These are phyloP conservation scores for Callorhinus ursinus DNA, from an alignment of 2,113 vertebrate species.

Conservation along the genomic window DNA sequence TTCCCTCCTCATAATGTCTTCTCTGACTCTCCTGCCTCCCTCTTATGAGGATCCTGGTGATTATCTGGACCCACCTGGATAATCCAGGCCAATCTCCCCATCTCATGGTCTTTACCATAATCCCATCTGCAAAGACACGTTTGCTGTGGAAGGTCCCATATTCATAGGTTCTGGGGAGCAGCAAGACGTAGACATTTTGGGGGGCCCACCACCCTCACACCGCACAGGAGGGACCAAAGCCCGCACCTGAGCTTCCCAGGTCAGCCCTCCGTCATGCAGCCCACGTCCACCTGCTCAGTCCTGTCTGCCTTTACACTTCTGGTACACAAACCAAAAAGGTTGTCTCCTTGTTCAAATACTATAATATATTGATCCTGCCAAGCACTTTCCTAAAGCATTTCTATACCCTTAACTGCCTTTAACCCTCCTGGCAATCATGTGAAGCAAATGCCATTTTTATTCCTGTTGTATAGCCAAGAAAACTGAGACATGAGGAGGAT, in stretches of 20 bases:
- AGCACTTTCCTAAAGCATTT: background rate
- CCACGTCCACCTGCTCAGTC: background rate
- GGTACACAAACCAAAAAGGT: background rate
- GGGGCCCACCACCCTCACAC: background rate
- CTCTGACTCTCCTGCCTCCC: background rate
- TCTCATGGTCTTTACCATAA: background rate
- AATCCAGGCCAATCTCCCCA: background rate
- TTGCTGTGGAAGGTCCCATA: background rate
- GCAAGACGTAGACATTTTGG: background rate
- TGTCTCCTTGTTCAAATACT: background rate
- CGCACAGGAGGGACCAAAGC: too few relatives aligned
- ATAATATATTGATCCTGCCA: background rate
- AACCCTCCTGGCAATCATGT: background rate
- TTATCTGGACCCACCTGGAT: too few relatives aligned
- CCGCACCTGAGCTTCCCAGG: background rate
- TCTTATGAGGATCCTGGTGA: background rate
- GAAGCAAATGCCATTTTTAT: background rate
- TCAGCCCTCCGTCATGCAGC: background rate
- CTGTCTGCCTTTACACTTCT: background rate
- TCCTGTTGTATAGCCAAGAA: background rate
- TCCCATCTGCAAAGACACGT: background rate
- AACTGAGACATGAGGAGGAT: background rate
- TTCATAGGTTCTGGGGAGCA: background rate
- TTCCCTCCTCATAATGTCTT: background rate
- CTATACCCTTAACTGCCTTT: background rate